Evolutionary conservation across 2,797 vertebrate species (phyloP).

Genomic region (Cynopterus sphinx): DNA sequence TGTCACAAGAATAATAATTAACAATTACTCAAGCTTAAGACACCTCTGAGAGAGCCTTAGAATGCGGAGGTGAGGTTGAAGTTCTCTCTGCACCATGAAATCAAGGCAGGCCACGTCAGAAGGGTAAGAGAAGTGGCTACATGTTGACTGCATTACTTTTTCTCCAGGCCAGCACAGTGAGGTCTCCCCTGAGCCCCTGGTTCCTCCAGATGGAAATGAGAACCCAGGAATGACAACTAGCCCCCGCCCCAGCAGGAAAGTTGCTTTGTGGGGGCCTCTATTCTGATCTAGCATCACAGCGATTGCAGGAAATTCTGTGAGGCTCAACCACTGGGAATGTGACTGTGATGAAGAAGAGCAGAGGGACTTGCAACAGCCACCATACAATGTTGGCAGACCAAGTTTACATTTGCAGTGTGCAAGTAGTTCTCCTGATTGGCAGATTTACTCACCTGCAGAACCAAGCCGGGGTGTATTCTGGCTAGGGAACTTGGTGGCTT

Average conservation of each 20-base stretch:
- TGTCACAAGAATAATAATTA: neutral
- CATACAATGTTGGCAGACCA: neutral
- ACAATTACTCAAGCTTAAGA: neutral
- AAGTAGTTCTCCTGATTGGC: neutral
- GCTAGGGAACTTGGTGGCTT: neutral
- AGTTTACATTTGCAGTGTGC: neutral
- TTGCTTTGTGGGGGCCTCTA: neutral
- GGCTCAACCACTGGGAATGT: neutral
- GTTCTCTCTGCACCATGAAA: neutral
- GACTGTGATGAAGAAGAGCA: neutral
- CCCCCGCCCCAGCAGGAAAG: too few species aligned
- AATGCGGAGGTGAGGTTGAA: neutral
- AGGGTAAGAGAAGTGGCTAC: neutral
- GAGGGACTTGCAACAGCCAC: neutral
- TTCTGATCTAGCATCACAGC: neutral
- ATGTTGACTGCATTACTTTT: neutral
- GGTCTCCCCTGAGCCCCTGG: neutral
- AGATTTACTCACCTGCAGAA: neutral
- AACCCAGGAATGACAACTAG: neutral
- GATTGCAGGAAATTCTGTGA: neutral
- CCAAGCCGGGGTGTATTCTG: neutral
- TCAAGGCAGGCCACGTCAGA: fast-evolving
- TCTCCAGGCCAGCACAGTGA: neutral
- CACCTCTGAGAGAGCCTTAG: neutral
- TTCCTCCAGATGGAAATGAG: neutral